Percentiles rank a stretch among this genome's conserved stretches.
These are phyloP conservation scores for Ophion slaviceki DNA, from an alignment of 2,888 invertebrate genomes.

Conservation along the genomic window DNA sequence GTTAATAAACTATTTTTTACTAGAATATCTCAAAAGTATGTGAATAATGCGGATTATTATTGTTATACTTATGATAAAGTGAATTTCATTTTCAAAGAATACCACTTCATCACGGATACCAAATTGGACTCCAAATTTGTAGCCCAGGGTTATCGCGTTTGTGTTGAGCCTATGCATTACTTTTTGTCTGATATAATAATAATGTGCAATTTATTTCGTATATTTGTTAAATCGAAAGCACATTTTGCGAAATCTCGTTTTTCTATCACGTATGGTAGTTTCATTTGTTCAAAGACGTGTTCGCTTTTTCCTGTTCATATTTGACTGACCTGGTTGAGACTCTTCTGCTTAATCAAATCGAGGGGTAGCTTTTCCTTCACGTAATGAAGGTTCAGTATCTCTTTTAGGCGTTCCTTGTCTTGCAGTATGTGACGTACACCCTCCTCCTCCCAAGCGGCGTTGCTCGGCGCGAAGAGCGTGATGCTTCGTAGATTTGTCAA, in stretches of 20 bases:
- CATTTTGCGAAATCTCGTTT: not conserved
- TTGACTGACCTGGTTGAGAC: constrained; percentile 87
- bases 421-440: constrained; percentile 88
- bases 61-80: no score
- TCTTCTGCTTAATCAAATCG: constrained; percentile 90
- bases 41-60: no score
- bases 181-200: no score
- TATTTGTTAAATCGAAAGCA: no score
- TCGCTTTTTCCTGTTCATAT: not conserved
- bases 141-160: no score
- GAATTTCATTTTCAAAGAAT: no score
- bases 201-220: no score
- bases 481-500: constrained; percentile 89
- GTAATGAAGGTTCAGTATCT: constrained; percentile 93
- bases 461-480: constrained; percentile 95
- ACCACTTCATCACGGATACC: no score
- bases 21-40: no score
- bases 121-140: no score
- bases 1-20: no score
- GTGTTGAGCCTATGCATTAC: no score
- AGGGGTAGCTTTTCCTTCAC: constrained; percentile 91
- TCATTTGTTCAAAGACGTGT: not conserved
- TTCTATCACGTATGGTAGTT: not conserved
- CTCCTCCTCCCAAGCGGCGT: constrained; percentile 92
- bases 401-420: constrained; percentile 89